A percentile compares a stretch with the other conserved stretches of the same genome.
Conservation (phyloP, 2,113 vertebrate species). For the Prionailurus viverrinus region DNA sequence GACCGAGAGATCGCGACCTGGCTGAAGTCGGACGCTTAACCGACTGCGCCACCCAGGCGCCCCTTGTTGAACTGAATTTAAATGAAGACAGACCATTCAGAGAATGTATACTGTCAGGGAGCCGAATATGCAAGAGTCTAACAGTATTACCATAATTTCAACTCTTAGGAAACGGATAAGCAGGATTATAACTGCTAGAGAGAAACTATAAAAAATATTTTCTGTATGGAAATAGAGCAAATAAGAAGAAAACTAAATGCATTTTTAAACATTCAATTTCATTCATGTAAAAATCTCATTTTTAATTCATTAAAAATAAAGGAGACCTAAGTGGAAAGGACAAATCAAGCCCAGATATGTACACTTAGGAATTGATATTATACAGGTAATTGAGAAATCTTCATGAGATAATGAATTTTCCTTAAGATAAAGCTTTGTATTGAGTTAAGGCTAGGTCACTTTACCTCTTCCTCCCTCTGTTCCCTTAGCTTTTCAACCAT, state of each 20-base stretch:
- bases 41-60: too few relatives aligned
- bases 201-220: not conserved
- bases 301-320: slow-evolving; percentile 39
- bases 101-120: not conserved
- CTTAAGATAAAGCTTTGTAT: not conserved
- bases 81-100: not conserved
- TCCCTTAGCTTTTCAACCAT: not conserved
- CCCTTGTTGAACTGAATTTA: slow-evolving; percentile 10
- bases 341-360: not conserved
- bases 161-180: not conserved
- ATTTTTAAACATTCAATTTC: not conserved
- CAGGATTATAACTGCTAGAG: not conserved
- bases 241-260: not conserved
- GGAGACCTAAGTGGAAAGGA: not conserved
- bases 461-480: not conserved
- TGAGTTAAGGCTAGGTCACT: not conserved
- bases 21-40: too few relatives aligned
- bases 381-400: not conserved
- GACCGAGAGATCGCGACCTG: too few relatives aligned
- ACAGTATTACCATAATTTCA: not conserved
- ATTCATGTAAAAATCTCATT: not conserved
- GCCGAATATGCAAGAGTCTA: not conserved
- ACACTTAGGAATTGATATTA: not conserved
- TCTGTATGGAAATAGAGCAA: not conserved
- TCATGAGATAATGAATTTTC: not conserved